Evolutionary conservation across 30 jellyfish, hydroid and myxozoan species (phyloP).

Genomic region (Aurelia aurita complex sp. Pacific): DNA sequence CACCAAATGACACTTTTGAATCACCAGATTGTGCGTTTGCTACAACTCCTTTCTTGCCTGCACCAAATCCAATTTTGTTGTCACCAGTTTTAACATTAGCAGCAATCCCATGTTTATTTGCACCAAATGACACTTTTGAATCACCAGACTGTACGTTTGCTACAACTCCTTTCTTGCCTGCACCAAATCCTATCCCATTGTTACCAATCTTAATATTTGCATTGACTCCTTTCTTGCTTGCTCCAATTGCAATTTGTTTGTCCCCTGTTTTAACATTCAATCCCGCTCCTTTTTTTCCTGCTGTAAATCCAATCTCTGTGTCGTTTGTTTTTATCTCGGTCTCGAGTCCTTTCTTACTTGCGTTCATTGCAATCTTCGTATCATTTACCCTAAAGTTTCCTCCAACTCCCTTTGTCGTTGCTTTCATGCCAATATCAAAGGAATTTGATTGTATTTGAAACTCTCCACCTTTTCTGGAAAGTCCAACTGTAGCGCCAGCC

Average conservation of each 20-base stretch:
- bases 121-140: neutral
- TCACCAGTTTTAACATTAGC: neutral
- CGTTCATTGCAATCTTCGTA: neutral
- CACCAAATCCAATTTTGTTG: neutral
- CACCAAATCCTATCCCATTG: neutral
- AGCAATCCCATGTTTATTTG: neutral
- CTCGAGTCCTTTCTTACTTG: neutral
- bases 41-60: neutral
- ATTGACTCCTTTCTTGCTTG: neutral
- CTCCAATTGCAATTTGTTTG: neutral
- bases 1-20: neutral
- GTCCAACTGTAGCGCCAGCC: neutral
- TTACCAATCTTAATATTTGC: neutral
- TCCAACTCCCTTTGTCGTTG: neutral
- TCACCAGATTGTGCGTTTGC: neutral
- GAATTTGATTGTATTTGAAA: neutral
- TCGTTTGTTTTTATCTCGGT: neutral
- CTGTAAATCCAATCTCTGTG: neutral
- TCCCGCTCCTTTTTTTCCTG: neutral
- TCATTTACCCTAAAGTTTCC: neutral
- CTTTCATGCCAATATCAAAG: neutral
- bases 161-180: neutral
- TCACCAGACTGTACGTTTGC: neutral
- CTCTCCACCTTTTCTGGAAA: constrained; percentile 3
- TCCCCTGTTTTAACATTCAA: neutral